Conservation (phyloP, 2,113 vertebrate genomes). For the Pholis gunnellus region DNA sequence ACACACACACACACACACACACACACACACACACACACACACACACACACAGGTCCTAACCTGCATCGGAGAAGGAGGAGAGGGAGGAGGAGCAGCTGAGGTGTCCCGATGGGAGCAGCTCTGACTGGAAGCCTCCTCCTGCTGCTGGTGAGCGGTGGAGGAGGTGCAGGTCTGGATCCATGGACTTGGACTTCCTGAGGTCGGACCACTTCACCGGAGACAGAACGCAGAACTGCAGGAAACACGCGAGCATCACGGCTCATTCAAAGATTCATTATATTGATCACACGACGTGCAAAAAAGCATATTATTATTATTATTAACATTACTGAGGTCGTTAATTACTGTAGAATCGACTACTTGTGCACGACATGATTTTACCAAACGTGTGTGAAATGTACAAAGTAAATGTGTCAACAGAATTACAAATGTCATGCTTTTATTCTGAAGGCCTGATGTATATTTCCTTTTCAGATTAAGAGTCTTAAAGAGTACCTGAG, state of each 20-base stretch:
- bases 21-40: too few species aligned
- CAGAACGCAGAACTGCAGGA: slow-evolving; percentile 89
- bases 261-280: background rate
- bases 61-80: slow-evolving; percentile 77
- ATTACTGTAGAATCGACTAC: too few species aligned
- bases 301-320: too few species aligned
- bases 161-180: slow-evolving; percentile 85
- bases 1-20: too few species aligned
- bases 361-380: too few species aligned
- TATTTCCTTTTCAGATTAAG: background rate
- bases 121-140: slow-evolving; percentile 69
- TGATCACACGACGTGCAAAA: too few species aligned
- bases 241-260: background rate
- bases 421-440: background rate
- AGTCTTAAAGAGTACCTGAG: slow-evolving; percentile 35
- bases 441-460: background rate
- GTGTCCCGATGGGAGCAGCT: slow-evolving; percentile 80
- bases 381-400: too few species aligned
- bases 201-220: slow-evolving; percentile 93
- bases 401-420: too few species aligned
- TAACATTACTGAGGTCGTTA: too few species aligned
- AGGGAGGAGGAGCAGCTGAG: slow-evolving; percentile 84
- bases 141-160: slow-evolving; percentile 84
- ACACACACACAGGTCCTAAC: slow-evolving; percentile 43
- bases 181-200: slow-evolving; percentile 87